Base-by-base conservation (phyloP, 2,797 vertebrate genomes). In the Chelon auratus region DNA sequence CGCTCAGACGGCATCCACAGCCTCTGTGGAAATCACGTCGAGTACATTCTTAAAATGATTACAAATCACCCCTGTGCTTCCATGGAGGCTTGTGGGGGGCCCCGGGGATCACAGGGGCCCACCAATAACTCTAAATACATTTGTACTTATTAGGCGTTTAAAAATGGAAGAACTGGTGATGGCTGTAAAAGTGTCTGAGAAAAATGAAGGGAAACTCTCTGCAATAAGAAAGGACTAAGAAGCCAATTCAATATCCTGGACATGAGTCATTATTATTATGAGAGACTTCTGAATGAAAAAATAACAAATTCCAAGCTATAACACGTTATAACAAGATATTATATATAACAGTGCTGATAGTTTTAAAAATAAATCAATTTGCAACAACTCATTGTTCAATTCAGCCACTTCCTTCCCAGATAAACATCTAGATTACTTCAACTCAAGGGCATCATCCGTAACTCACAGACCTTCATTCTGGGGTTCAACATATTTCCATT, bases 1-100 rank as follows among this genome's bases (percentile, higher is more conserved):
- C 37, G 82, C 74, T 83, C 75, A 82, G 73, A 62, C 7, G 14
- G 24, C 78, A 80, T 82, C 60, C 56, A 68, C 75, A 42, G 62
- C 73, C 84, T 77, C 77, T 42, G 55, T 68, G 83, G 75, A 88
- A 89, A 88, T 88, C 81, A 87, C 77, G 60, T 88, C 74, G 72
- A 92, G 83, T 60, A 85, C 88, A 90, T 91, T 93, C 87, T 85
- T 82, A 78, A 81, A 91, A 83, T 89, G 78, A 90, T 89, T 91
- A 82, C 85, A 85, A 86, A 86, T 90, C 79, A 70, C 81, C 81
- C 63, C 57, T 18, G 85, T 64, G 74, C 73, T 67, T 72, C 63
- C 30, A 12, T 15, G 61, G 51, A 72, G 62, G 60, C n/a, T 43
- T 48, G 51, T 5, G 24, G 8, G 8, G 57, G 69, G 22, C 39